Base-by-base conservation (phyloP, 2,888 invertebrate genomes). In the Mechanitis messenoides region DNA sequence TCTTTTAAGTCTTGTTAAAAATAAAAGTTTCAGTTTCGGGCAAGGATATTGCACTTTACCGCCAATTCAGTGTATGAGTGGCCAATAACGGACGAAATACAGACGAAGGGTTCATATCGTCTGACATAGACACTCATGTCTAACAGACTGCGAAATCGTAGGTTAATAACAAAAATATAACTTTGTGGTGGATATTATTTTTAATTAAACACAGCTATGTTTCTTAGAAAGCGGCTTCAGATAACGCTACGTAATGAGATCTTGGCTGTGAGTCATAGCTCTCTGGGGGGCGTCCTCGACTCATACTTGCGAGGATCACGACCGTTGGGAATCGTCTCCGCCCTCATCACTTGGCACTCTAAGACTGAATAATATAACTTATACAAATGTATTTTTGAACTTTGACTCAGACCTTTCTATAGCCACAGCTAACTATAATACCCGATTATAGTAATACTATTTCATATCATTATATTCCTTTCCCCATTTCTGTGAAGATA, bases 21-120 rank as follows among this genome's bases (percentile, higher is more conserved):
- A 58, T 64, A 62, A 60, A 60, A 59, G 74, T 76, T 74, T 75
- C 77, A 75, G 74, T 76, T 75, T 76, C 68, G 65, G 68, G 64
- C 67, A 74, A 76, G 79, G 82, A 83, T 87, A 87, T 87, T 87
- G 86, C 83, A 76, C 77, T 83, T 79, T 76, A 79, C 76, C 76
- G 77, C 75, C 79, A 77, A 80, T 81, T 78, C 79, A 76, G 73
- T 72, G 78, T 76, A 77, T 76, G 76, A 87, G 86, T 81, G 84
- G 83, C 72, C 84, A 85, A 87, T 86, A 87, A 80, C 83, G 75
- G 73, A 71, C 72, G 70, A 73, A 75, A 76, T 71, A 72, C 70
- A 69, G 67, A 69, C 69, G 73, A 68, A 75, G 72, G 74, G 77
- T 80, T 80, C 76, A 82, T 84, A 83, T 83, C 75, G 78, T 60